Base-by-base conservation (phyloP, 1,140 invertebrate genomes). In the Hydropsyche tenuis region DNA sequence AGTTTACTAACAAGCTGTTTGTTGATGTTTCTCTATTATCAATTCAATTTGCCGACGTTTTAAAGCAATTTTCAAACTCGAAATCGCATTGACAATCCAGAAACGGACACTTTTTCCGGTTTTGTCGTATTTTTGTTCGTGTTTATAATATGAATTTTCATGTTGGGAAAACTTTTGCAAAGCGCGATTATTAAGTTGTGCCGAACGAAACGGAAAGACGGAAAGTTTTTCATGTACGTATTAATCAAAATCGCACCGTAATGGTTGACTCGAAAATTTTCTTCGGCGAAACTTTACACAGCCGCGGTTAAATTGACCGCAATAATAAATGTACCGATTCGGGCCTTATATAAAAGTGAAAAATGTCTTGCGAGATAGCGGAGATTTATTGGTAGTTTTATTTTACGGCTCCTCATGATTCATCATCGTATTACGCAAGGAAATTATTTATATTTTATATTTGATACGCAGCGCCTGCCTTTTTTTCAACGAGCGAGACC, bases 21-120 rank as follows among this genome's bases (percentile, higher is more conserved):
- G 68, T 70, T 70, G 68, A 70, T 56, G 48, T 37, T 70, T 65
- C 30, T 70, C 45, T 45, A 46, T 68, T 68, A 69, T 69, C 22
- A 30, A 70, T 70, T 51, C 16, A 63, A 72, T 62, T 60, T 63
- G 11, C 22, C 6, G 16, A 22, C 23, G 18, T 16, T 68, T 48
- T 48, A 12, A 22, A 1, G 46, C 14, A 51, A 51, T 51, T 51
- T 51, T 2, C 14, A 14, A 4, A 4, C 16, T 43, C 45, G 3
- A 48, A 48, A 48, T 48, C 11, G 14, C 14, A 48, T 16, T n/a
- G n/a, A n/a, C n/a, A n/a, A n/a, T n/a, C n/a, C n/a, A n/a, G n/a
- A n/a, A n/a, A n/a, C n/a, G n/a, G n/a, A n/a, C n/a, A n/a, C n/a
- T n/a, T n/a, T n/a, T n/a, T 46, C 16, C 11, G 18, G 45, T 16